Conservation (phyloP, 1,140 invertebrate genomes). For the Neodiprion virginianus region DNA sequence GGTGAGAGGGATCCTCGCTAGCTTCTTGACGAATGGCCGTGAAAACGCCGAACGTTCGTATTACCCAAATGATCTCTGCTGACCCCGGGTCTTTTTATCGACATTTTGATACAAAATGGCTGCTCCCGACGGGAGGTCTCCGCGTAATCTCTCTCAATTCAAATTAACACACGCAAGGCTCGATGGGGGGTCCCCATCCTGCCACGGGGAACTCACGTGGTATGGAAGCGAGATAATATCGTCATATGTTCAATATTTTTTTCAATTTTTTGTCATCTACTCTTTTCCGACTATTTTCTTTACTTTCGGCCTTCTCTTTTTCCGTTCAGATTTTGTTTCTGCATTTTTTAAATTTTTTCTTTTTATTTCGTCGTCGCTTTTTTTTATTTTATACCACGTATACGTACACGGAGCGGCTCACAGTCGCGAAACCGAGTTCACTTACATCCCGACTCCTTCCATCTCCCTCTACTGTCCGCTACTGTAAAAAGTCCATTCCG, state of each 20-base stretch:
- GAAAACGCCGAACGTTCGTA: not conserved
- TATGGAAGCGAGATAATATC: slow-evolving; percentile 45
- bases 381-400: no score
- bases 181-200: slow-evolving; percentile 44
- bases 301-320: not conserved
- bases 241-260: slow-evolving; percentile 33
- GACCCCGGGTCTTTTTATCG: slow-evolving; percentile 57
- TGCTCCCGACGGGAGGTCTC: slow-evolving; percentile 58
- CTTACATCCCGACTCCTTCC: no score
- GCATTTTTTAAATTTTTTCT: not conserved
- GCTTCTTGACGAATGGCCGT: not conserved
- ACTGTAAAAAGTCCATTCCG: not conserved
- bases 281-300: no score
- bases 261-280: no score
- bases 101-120: slow-evolving; percentile 64
- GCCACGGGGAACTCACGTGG: slow-evolving; percentile 39
- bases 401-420: no score
- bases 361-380: no score
- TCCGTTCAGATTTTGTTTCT: not conserved
- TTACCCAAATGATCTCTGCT: not conserved
- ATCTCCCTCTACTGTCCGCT: no score
- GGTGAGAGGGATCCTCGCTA: not conserved
- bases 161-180: slow-evolving; percentile 63
- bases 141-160: slow-evolving; percentile 63
- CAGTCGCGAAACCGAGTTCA: no score